Conservation (phyloP, 2,797 vertebrate species). For the Moxostoma hubbsi region DNA sequence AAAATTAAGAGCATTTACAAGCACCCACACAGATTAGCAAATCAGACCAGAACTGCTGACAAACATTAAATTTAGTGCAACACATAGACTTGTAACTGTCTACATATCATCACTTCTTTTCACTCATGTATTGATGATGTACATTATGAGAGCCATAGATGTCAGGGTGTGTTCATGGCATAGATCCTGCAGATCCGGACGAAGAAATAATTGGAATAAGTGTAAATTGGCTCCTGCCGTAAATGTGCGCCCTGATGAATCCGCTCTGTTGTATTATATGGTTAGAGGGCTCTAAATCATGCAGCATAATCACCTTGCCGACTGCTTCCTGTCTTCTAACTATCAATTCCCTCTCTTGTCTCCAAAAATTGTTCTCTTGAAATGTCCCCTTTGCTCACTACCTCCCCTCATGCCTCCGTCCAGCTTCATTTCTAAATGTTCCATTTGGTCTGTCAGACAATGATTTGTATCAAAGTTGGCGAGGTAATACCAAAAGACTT, state of each 20-base stretch:
- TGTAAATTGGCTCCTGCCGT: constrained; percentile 66
- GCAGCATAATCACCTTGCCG: constrained; percentile 74
- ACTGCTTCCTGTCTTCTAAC: constrained; percentile 77
- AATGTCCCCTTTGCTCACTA: constrained; percentile 40
- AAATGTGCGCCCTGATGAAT: constrained; percentile 72
- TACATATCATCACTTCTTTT: constrained; percentile 42
- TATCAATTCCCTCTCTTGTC: constrained; percentile 72
- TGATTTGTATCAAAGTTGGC: constrained; percentile 74
- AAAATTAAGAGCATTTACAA: constrained; percentile 56
- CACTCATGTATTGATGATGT: neutral
- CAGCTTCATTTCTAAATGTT: constrained; percentile 63
- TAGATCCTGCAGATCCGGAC: constrained; percentile 53
- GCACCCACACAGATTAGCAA: constrained; percentile 26
- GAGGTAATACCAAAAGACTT: constrained; percentile 66
- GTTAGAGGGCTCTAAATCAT: constrained; percentile 73
- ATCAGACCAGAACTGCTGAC: constrained; percentile 24
- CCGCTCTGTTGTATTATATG: constrained; percentile 67
- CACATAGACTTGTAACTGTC: constrained; percentile 2
- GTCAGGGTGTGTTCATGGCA: constrained; percentile 49
- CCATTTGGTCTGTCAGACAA: constrained; percentile 66
- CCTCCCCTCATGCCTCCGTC: constrained; percentile 35
- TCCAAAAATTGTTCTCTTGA: constrained; percentile 73
- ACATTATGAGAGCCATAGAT: constrained; percentile 52
- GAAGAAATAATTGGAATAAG: constrained; percentile 65
- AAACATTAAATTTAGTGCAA: constrained; percentile 34